Evolutionary conservation across 2,888 invertebrate species (phyloP).

Genomic region (Scaptodrosophila latifasciaeformis): DNA sequence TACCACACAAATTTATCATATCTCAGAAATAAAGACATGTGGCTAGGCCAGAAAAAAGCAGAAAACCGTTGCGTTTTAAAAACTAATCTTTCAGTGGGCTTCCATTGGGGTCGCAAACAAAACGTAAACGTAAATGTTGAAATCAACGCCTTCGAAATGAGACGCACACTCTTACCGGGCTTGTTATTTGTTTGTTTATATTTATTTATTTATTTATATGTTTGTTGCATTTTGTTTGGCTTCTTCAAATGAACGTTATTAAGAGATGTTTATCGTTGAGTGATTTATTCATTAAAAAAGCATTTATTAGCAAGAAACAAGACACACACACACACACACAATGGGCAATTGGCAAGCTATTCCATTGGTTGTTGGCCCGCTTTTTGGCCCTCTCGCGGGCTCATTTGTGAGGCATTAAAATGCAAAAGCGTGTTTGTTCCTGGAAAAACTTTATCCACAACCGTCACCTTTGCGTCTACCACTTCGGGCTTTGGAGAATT

Average conservation of each 20-base stretch:
- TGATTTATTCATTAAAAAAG: slow-evolving; percentile 75
- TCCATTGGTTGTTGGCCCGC: slow-evolving; percentile 27
- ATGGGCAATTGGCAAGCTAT: slow-evolving; percentile 2
- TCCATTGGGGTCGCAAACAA: too few species aligned
- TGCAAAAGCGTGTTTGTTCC: slow-evolving; percentile 71
- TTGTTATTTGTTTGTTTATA: background rate
- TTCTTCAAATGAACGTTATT: slow-evolving; percentile 73
- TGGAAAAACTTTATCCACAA: slow-evolving; percentile 50
- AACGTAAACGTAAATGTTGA: background rate
- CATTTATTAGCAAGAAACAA: slow-evolving; percentile 73
- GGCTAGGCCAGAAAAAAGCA: too few species aligned
- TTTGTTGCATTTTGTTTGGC: slow-evolving; percentile 55
- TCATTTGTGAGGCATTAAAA: slow-evolving; percentile 66
- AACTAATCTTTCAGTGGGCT: slow-evolving; percentile 51
- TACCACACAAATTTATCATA: background rate
- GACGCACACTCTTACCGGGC: too few species aligned
- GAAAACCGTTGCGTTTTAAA: slow-evolving; percentile 48
- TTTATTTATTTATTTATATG: slow-evolving; percentile 13
- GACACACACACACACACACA: slow-evolving; percentile 42
- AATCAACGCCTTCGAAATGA: too few species aligned
- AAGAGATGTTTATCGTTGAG: slow-evolving; percentile 74
- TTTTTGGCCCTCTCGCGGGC: slow-evolving; percentile 39
- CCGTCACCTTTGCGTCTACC: background rate
- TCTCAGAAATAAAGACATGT: too few species aligned
- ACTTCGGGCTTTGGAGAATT: background rate